Conservation (phyloP, 2,797 vertebrate genomes). For the Schizothorax lantsangensis region DNA sequence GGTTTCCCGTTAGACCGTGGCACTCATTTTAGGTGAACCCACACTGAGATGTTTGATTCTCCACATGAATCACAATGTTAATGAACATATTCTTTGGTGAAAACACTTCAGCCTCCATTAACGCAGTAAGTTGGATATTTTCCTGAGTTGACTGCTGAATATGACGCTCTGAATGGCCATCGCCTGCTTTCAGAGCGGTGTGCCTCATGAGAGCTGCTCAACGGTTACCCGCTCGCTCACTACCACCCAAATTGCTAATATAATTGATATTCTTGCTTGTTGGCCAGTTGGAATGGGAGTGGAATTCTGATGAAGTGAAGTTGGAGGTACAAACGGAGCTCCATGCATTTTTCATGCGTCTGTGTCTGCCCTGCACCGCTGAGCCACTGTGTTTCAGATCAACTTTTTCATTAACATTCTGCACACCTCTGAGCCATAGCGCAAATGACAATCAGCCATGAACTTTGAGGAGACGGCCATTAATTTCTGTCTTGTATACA, state of each 20-base stretch:
- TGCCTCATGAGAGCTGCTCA: constrained; percentile 32
- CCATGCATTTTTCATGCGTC: constrained; percentile 61
- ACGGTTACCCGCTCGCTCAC: constrained; percentile 13
- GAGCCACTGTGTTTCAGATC: constrained; percentile 62
- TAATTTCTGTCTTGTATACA: constrained; percentile 49
- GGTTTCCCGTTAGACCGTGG: not conserved
- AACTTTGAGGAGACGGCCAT: constrained; percentile 69
- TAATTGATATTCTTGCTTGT: constrained; percentile 55
- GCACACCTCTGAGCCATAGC: constrained; percentile 74
- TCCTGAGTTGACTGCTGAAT: constrained; percentile 14
- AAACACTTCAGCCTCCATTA: constrained; percentile 32
- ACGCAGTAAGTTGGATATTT: not conserved
- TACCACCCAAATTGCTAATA: constrained; percentile 46
- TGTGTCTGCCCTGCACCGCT: constrained; percentile 68
- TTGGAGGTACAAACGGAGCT: constrained; percentile 45
- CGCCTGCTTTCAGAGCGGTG: not conserved
- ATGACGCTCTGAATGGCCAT: constrained; percentile 13
- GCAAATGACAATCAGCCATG: constrained; percentile 78
- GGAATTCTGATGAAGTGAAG: constrained; percentile 59
- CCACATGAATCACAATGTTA: constrained; percentile 3
- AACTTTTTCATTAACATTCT: constrained; percentile 76
- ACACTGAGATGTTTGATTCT: constrained; percentile 19
- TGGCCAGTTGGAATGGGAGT: constrained; percentile 46
- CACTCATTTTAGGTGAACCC: constrained; percentile 9
- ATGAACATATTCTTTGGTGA: constrained; percentile 31